Percentiles rank a stretch among this genome's conserved stretches.
These are phyloP conservation scores for Parus major DNA, from an alignment of 2,113 vertebrate genomes.

Conservation along the genomic window DNA sequence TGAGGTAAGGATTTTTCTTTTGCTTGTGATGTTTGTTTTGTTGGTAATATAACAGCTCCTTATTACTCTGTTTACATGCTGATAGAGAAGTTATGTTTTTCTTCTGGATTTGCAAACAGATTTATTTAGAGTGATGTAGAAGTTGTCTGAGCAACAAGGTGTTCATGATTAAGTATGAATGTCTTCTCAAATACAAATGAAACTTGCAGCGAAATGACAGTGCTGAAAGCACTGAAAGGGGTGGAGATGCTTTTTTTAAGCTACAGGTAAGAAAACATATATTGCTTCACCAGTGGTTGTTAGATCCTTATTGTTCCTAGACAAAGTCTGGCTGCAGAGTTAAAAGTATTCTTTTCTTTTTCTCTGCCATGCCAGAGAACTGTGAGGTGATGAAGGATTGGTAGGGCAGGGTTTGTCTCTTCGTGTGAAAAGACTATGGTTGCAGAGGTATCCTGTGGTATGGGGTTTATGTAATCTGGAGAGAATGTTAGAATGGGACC, in stretches of 20 bases:
- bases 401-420: neutral
- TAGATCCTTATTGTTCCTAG: neutral
- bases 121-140: neutral
- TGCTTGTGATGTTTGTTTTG: conserved; percentile 38
- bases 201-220: neutral
- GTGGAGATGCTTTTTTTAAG: neutral
- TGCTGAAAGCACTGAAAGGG: neutral
- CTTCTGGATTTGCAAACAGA: neutral
- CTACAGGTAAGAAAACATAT: neutral
- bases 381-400: neutral
- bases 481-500: neutral
- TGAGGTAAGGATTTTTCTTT: conserved; percentile 84
- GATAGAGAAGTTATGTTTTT: neutral
- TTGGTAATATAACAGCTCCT: neutral
- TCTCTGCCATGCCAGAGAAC: neutral
- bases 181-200: neutral
- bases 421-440: neutral
- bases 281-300: neutral
- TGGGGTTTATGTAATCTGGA: neutral
- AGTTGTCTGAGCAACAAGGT: neutral
- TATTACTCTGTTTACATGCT: neutral
- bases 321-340: neutral
- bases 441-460: neutral
- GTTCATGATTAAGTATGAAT: neutral
- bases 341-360: neutral